Evolutionary conservation across 2,797 vertebrate genomes (phyloP).

Genomic region (Eremophila alpestris): DNA sequence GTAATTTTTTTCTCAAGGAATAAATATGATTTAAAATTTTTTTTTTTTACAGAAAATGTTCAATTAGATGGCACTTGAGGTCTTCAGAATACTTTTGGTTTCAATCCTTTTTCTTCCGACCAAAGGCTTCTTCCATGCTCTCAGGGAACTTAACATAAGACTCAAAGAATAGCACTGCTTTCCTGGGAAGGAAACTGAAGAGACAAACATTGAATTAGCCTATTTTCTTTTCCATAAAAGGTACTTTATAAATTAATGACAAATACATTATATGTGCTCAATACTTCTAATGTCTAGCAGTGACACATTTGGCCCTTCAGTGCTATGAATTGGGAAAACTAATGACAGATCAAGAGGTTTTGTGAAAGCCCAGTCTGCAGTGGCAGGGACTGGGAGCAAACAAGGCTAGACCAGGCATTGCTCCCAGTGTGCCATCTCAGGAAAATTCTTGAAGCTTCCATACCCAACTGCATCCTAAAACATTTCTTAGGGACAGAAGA

Average conservation of each 20-base stretch:
- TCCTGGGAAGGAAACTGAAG: not conserved
- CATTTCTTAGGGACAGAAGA: not conserved
- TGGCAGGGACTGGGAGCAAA: not conserved
- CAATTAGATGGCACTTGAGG: not conserved
- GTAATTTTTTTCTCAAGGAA: not conserved
- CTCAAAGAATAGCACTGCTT: fast-evolving
- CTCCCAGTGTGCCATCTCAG: not conserved
- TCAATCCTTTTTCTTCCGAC: not conserved
- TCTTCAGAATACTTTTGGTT: not conserved
- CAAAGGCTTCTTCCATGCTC: not conserved
- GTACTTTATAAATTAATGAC: not conserved
- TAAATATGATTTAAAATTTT: not conserved
- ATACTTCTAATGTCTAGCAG: not conserved
- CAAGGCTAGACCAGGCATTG: not conserved
- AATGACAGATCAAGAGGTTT: not conserved
- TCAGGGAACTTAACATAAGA: not conserved
- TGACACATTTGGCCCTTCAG: fast-evolving
- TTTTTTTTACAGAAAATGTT: not conserved
- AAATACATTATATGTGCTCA: not conserved
- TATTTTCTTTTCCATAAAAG: not conserved
- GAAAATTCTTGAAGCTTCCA: not conserved
- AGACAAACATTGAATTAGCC: not conserved
- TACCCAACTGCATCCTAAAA: not conserved
- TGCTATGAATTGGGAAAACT: not conserved
- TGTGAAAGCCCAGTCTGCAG: not conserved